Evolutionary conservation across 1,140 invertebrate species (phyloP), one percentile per base, ranked within the genome.

Genomic region (Hydropsyche tenuis): DNA sequence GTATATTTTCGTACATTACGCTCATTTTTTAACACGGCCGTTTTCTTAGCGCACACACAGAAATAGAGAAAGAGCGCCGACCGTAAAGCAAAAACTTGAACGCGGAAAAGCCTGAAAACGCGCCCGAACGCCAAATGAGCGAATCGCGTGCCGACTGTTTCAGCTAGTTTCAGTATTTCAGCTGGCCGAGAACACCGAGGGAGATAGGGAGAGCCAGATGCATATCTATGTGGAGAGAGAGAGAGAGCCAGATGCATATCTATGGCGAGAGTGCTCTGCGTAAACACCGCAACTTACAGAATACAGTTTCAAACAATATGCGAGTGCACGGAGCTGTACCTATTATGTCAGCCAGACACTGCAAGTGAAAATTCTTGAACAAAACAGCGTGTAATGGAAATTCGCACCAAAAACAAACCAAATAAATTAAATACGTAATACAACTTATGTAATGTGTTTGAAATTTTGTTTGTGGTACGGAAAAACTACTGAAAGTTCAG

Each of bases 71-170:
- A 62, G 56, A 20, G 63, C 12, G 45, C 11, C 65, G 48, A 12
- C 48, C 66, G 66, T 69, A 69, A 69, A 69, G 42, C 66, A 69
- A 69, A 69, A 69, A 69, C 46, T 69, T 69, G 46, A 42, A 18
- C 63, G 63, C 63, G 63, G 63, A 30, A 65, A 65, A 62, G 56
- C 56, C 25, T 14, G 63, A 27, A 65, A 46, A 68, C 12, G 22
- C 45, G 66, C 43, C n/a, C 23, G 66, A 69, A 23, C 51, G 48
- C 48, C 23, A 69, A 69, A 69, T 69, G 37, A 69, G 66, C 42
- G 42, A 25, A 69, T 69, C 66, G 66, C 66, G 66, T 69, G 66
- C 48, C n/a, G 66, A 45, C 27, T 53, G 25, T 69, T 69, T 69
- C 66, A 69, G 16, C 66, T 14, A 23, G 23, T 27, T 30, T 48